Evolutionary conservation across 1,140 invertebrate species (phyloP).

Genomic region (Bilobella aurantiaca): DNA sequence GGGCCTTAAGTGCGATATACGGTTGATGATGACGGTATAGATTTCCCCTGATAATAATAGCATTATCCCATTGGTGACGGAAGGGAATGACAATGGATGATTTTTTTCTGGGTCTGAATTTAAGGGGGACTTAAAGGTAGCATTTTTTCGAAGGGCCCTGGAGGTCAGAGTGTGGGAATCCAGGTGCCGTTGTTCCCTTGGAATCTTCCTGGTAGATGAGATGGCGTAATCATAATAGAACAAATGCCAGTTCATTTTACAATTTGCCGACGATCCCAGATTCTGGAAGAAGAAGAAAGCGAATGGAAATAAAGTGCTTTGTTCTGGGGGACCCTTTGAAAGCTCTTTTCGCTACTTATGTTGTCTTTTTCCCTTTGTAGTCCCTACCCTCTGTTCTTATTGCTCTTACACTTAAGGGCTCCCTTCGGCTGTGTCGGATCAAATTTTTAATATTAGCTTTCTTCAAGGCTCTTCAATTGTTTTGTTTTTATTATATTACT

Average conservation of each 20-base stretch:
- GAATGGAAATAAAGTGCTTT: no score
- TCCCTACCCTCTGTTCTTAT: not conserved
- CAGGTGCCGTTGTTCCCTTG: slow-evolving; percentile 1
- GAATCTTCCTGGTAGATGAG: not conserved
- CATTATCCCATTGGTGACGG: slow-evolving; percentile 2
- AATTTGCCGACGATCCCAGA: not conserved
- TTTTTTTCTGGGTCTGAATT: not conserved
- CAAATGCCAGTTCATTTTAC: not conserved
- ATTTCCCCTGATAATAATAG: not conserved
- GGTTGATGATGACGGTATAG: not conserved
- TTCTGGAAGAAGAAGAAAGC: not conserved
- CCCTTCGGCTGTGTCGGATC: not conserved
- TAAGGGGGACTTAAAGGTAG: not conserved
- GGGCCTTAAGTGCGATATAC: not conserved
- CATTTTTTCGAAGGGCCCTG: not conserved
- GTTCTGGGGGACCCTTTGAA: not conserved
- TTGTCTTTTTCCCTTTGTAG: not conserved
- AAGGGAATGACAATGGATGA: not conserved
- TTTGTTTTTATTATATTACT: no score
- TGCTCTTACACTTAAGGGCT: not conserved
- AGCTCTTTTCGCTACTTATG: not conserved
- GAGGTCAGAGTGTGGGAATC: slow-evolving; percentile 6
- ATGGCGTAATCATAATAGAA: slow-evolving; percentile 8
- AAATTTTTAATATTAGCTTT: not conserved
- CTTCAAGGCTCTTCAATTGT: not conserved